phyloP scores from a whole-genome alignment of 2,113 vertebrate species.

The Ageneiosus marmoratus region DNA sequence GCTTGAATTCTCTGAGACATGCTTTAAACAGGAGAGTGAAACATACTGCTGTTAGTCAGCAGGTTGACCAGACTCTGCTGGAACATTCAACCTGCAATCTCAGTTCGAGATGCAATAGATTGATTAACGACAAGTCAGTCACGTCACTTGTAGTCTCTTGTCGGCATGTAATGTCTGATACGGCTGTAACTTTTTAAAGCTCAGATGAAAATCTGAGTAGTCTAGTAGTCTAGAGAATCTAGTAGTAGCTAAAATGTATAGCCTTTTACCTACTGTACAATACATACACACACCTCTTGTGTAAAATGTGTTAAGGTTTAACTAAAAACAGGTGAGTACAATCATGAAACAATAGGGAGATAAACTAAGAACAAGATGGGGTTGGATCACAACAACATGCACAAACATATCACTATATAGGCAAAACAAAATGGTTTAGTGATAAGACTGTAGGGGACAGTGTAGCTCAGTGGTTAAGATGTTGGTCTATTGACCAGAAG shows the following conservation, averaged over 20 bases:
- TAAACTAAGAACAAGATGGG: neutral
- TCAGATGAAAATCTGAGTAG: no score
- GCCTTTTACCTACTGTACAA: neutral
- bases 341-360: neutral
- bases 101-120: neutral
- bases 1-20: conserved; percentile 8
- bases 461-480: no score
- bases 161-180: neutral
- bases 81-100: neutral
- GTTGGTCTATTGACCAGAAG: no score
- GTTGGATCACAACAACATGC: neutral
- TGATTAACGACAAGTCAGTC: neutral
- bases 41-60: neutral
- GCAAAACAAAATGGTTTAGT: no score
- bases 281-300: neutral
- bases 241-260: neutral
- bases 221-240: neutral
- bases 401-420: neutral
- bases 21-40: neutral
- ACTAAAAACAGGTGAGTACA: neutral
- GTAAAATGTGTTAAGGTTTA: neutral
- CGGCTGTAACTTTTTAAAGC: neutral
- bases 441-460: no score
- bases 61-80: neutral
- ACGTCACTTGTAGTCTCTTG: no score